These are phyloP conservation scores for Platysteira castanea DNA, from an alignment of 2,113 vertebrate genomes.

Conservation along the genomic window DNA sequence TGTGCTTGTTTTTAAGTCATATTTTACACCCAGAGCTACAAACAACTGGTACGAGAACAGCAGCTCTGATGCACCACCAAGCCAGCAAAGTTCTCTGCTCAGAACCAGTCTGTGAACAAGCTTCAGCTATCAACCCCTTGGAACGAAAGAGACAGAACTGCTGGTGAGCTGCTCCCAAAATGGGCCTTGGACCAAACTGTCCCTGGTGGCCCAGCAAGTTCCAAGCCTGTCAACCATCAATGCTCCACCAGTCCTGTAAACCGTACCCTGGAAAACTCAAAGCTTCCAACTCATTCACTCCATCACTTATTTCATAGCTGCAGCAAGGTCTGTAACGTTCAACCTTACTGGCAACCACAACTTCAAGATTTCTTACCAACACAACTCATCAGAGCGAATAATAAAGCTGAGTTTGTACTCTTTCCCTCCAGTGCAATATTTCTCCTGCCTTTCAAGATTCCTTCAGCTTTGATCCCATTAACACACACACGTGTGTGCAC, in stretches of 20 bases:
- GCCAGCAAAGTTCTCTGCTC: neutral
- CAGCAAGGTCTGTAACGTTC: neutral
- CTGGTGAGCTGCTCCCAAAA: neutral
- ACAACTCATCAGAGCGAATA: neutral
- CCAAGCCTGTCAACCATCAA: neutral
- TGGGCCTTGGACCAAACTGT: neutral
- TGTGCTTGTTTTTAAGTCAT: neutral
- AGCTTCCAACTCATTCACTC: neutral
- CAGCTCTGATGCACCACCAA: neutral
- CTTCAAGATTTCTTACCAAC: neutral
- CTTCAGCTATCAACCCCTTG: neutral
- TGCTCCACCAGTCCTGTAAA: neutral
- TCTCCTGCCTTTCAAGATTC: neutral
- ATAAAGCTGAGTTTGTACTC: neutral
- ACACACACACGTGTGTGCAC: neutral
- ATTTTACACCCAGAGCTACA: neutral
- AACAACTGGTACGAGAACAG: neutral
- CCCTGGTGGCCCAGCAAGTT: fast-evolving
- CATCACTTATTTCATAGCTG: neutral
- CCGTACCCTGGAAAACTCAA: neutral
- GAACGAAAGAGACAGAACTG: neutral
- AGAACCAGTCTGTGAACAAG: neutral
- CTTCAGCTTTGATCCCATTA: neutral
- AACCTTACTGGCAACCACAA: neutral
- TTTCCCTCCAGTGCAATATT: neutral